Evolutionary conservation across 2,797 vertebrate species (phyloP).

Genomic region (Microctenopoma lineatum): DNA sequence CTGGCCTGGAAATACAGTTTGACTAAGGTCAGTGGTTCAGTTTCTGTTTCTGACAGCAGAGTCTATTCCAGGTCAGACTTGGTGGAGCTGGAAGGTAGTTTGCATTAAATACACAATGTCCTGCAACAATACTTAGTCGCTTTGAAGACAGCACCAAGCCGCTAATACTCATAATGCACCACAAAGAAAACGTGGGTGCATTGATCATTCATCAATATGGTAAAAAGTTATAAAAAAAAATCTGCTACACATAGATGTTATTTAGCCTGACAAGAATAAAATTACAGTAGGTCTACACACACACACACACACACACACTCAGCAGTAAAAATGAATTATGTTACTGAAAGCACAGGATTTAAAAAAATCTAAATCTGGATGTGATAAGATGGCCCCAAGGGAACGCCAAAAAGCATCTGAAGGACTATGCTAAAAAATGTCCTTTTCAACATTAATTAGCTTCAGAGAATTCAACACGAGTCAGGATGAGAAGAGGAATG

Average conservation of each 20-base stretch:
- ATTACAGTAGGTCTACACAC: slow-evolving; percentile 24
- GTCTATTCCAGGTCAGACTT: slow-evolving; percentile 41
- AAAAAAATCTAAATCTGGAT: slow-evolving; percentile 31
- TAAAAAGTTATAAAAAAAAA: not conserved
- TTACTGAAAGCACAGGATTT: slow-evolving; percentile 18
- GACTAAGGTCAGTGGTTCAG: slow-evolving; percentile 53
- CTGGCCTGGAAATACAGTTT: slow-evolving; percentile 59
- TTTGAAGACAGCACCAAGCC: slow-evolving; percentile 10
- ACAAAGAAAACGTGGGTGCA: not conserved
- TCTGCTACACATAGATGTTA: not conserved
- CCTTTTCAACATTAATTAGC: slow-evolving; percentile 89
- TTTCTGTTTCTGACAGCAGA: slow-evolving; percentile 44
- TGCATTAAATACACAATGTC: slow-evolving; percentile 19
- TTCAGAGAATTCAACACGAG: slow-evolving; percentile 71
- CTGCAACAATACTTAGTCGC: slow-evolving; percentile 15
- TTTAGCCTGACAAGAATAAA: slow-evolving; percentile 9
- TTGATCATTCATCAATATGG: not conserved
- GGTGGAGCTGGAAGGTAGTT: slow-evolving; percentile 27
- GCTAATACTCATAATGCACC: not conserved
- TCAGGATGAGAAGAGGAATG: slow-evolving; percentile 53
- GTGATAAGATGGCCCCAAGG: slow-evolving; percentile 65
- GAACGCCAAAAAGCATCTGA: slow-evolving; percentile 83
- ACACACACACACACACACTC: slow-evolving; percentile 8
- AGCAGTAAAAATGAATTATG: slow-evolving; percentile 35
- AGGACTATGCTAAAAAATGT: slow-evolving; percentile 83